Evolutionary conservation across 1,140 invertebrate genomes (phyloP).

Genomic region (Pseudoatta argentina): DNA sequence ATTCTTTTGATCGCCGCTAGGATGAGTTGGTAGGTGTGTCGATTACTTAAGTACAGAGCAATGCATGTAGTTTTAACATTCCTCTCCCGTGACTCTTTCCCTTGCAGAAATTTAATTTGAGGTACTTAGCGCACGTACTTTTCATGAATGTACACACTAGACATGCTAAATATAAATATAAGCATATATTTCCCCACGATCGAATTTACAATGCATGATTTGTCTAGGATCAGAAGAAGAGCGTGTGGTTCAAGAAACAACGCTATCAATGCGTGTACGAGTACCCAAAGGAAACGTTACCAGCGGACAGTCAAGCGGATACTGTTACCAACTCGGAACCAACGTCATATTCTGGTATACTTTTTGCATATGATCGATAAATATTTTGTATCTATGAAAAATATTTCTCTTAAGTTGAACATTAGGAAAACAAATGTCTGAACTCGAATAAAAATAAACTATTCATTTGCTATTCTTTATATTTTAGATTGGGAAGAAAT

Average conservation of each 20-base stretch:
- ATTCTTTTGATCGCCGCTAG: conserved; percentile 79
- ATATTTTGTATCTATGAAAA: not conserved
- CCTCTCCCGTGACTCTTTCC: conserved; percentile 63
- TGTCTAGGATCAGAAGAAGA: conserved; percentile 87
- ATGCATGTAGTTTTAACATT: conserved; percentile 67
- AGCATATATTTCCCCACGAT: conserved; percentile 22
- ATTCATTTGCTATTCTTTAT: conserved; percentile 30
- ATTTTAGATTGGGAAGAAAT: conserved; percentile 84
- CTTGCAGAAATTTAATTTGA: conserved; percentile 73
- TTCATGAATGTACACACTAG: conserved; percentile 50
- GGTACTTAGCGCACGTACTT: conserved; percentile 69
- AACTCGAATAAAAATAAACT: not conserved
- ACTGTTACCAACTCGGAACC: conserved; percentile 81
- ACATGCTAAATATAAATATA: conserved; percentile 59
- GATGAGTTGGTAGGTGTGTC: conserved; percentile 83
- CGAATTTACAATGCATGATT: conserved; percentile 63
- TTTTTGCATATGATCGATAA: not conserved
- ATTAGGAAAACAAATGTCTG: not conserved
- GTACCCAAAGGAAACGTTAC: conserved; percentile 90
- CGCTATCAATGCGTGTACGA: conserved; percentile 94
- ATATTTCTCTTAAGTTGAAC: not conserved
- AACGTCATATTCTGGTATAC: conserved; percentile 81
- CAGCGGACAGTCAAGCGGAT: conserved; percentile 77
- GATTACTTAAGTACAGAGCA: conserved; percentile 59
- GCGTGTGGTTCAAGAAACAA: conserved; percentile 93